Base-by-base conservation (phyloP, 2,888 invertebrate genomes). In the Leptopterna dolabrata region DNA sequence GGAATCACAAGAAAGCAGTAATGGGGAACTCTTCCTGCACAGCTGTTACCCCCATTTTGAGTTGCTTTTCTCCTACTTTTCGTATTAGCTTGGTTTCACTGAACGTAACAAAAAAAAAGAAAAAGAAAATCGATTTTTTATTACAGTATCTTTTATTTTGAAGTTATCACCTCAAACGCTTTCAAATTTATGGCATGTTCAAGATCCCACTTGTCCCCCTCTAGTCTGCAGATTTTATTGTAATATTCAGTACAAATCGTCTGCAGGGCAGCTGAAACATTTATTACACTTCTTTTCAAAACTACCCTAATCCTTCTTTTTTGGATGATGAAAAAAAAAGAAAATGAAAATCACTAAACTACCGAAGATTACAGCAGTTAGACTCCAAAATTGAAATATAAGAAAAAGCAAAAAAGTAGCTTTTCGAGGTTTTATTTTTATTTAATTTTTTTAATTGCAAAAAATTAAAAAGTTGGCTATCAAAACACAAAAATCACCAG, bases 151-250 rank as follows among this genome's bases (percentile, higher is more conserved):
- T 86, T 55, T 86, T 80, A 76, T 76, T 51, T 51, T 78, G 70
- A 86, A 55, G 43, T 88, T 86, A 88, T 90, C 90, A 90, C 90
- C 90, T 90, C 89, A 55, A 88, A 82, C 63, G 71, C 88, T 89
- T 89, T 90, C 88, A 96, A 93, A 93, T 94, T 95, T 94, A 96
- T 96, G 94, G 95, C 95, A 94, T 96, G 95, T 95, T 99, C 99
- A 95, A 99, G 96, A 95, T 99, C 99, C 95, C 96, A 99, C 95
- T 99, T 99, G 95, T 97, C 97, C 94, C 96, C 97, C 95, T 99
- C 98, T 94, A 99, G 96, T 93, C 94, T 93, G 94, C 94, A 95
- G 93, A 98, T 94, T 95, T 95, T 96, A 93, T 96, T 95, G 95
- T 98, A 96, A 95, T 97, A 97, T 94, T 96, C 95, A 94, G 95